Evolutionary conservation across 2,113 vertebrate genomes (phyloP), one percentile per base, ranked within the genome.

Genomic region (Syrmaticus mikado): DNA sequence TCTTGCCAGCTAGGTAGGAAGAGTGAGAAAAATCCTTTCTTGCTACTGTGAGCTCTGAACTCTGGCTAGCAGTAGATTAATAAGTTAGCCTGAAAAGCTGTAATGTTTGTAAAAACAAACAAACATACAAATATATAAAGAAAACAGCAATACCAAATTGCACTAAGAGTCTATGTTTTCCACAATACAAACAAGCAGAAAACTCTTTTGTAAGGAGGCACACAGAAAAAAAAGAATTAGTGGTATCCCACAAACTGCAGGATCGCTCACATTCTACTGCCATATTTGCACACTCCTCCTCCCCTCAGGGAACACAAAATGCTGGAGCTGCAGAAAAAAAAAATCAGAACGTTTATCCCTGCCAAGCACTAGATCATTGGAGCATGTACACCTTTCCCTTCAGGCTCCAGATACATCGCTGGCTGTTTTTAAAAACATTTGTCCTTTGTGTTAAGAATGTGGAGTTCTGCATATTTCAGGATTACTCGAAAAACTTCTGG

Each of bases 211-310:
- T 46, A 45, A 86, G 65, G 82, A 84, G n/a, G 21, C 43, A 45
- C 65, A 91, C 28, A 66, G 25, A 72, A 64, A 46, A 75, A 46
- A 75, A 68, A 91, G 43, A 72, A 88, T 81, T 94, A 91, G 79
- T 84, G 85, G 91, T 92, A 94, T 93, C 82, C 87, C 91, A 95
- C 89, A 91, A 91, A 85, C 67, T 83, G 68, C 65, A 64, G 17
- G 77, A 89, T 77, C 7, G 2, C 60, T 68, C 72, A 75, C 30
- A 24, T 80, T 85, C 55, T 86, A 28, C 57, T 84, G 74, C 57
- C 40, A n/a, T 45, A 82, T 52, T 81, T 2, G 7, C 40, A 68
- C n/a, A 58, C 27, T 71, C 55, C 52, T 74, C 55, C 52, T 93
- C 43, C 91, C 80, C 87, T 90, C 38, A 70, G 76, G 66, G 60